Percentiles rank a stretch among this genome's conserved stretches.
Conservation (phyloP, 1,140 invertebrate genomes). For the Polyergus mexicanus region DNA sequence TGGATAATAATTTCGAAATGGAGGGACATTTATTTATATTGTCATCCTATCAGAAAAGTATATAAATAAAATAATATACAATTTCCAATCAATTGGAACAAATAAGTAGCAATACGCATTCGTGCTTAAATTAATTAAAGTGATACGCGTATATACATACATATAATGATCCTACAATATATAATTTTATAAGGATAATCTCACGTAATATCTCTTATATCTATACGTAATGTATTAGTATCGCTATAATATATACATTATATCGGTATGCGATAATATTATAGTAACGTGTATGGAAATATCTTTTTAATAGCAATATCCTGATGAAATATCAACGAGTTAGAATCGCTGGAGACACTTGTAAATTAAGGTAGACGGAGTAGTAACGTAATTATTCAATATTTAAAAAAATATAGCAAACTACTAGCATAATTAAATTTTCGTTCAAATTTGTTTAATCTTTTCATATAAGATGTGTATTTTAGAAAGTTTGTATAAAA, state of each 20-base stretch:
- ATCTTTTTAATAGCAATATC: background rate
- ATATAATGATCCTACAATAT: slow-evolving; percentile 1
- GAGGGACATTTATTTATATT: slow-evolving; percentile 16
- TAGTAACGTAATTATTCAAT: background rate
- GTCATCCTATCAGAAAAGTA: background rate
- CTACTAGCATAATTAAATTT: background rate
- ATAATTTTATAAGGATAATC: slow-evolving; percentile 24
- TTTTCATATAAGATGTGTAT: too few relatives aligned
- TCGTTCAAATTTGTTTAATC: too few relatives aligned
- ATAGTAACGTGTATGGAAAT: slow-evolving; percentile 22
- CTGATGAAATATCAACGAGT: background rate
- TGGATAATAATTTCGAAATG: slow-evolving; percentile 13
- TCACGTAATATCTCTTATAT: slow-evolving; percentile 16
- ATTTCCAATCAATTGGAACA: background rate
- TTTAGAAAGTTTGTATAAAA: background rate
- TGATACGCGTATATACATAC: background rate
- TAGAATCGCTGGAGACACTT: background rate
- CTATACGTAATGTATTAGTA: slow-evolving; percentile 32
- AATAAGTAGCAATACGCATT: background rate
- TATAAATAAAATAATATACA: background rate
- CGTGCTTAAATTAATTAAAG: background rate
- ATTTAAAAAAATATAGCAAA: background rate
- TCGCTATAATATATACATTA: background rate
- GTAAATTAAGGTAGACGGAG: background rate
- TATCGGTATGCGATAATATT: slow-evolving; percentile 1